Conservation (phyloP, 2,113 vertebrate genomes). For the Podarcis cretensis region DNA sequence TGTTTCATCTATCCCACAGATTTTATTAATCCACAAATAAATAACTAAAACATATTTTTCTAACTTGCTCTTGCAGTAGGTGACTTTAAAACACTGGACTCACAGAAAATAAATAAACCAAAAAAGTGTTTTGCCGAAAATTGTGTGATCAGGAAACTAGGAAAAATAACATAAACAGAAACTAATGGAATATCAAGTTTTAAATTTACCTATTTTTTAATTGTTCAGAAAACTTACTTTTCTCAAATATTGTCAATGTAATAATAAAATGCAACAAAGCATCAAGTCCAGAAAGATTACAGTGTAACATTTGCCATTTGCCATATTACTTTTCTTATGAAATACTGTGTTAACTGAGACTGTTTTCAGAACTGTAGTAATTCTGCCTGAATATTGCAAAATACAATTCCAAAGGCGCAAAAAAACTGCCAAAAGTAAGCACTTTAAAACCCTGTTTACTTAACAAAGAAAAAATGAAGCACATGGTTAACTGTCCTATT, state of each 20-base stretch:
- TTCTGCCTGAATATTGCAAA: background rate
- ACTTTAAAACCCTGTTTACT: background rate
- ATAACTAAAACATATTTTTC: background rate
- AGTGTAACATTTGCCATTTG: constrained; percentile 16
- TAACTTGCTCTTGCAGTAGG: background rate
- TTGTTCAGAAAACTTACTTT: constrained; percentile 57
- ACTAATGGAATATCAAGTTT: background rate
- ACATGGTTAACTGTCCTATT: background rate
- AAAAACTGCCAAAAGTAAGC: background rate
- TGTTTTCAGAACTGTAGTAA: background rate
- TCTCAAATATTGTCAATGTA: constrained; percentile 23
- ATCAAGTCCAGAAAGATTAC: constrained; percentile 13
- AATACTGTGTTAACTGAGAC: constrained; percentile 13
- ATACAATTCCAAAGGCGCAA: background rate
- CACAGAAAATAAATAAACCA: background rate
- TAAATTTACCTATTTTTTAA: constrained; percentile 8
- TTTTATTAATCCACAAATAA: background rate
- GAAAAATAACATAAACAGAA: background rate
- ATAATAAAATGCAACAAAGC: constrained; percentile 43
- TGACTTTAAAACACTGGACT: background rate
- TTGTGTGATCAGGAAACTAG: background rate
- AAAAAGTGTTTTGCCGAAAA: background rate
- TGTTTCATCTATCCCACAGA: rapidly evolving
- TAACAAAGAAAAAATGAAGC: background rate
- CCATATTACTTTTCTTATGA: constrained; percentile 40